phyloP scores from a whole-genome alignment of 2,113 vertebrate genomes.

The Hypanus sabinus region DNA sequence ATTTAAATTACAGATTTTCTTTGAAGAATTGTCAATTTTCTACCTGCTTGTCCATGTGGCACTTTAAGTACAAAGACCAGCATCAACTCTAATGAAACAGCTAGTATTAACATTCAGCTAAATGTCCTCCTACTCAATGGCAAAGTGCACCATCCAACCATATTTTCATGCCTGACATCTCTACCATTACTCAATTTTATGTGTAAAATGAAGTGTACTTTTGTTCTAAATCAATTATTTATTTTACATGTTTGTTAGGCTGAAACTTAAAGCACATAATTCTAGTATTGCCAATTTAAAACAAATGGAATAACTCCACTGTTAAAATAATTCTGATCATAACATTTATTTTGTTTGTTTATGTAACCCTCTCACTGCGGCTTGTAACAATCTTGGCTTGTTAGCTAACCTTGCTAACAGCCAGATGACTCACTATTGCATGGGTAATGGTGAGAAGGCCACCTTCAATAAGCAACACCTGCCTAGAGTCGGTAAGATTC shows the following conservation, averaged over 20 bases:
- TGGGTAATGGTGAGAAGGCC: too few species aligned
- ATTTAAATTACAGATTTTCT: not conserved
- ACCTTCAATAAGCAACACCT: too few species aligned
- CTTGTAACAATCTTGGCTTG: too few species aligned
- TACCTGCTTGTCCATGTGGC: not conserved
- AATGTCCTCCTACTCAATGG: not conserved
- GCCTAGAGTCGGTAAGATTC: too few species aligned
- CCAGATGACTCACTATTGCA: too few species aligned
- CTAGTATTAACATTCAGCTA: not conserved
- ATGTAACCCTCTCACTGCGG: too few species aligned
- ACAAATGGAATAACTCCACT: not conserved
- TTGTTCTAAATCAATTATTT: not conserved
- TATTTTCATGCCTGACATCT: not conserved
- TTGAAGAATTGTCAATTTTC: not conserved
- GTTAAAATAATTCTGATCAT: not conserved
- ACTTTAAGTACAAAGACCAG: not conserved
- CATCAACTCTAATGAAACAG: not conserved
- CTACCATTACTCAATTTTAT: not conserved
- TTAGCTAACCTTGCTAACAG: too few species aligned
- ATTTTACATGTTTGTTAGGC: not conserved
- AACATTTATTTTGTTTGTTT: not conserved
- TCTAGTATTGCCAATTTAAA: not conserved
- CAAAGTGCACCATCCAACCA: not conserved
- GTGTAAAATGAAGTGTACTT: not conserved
- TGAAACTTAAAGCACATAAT: not conserved